Base-by-base conservation (phyloP, 1,140 invertebrate genomes). In the Teleopsis dalmanni region DNA sequence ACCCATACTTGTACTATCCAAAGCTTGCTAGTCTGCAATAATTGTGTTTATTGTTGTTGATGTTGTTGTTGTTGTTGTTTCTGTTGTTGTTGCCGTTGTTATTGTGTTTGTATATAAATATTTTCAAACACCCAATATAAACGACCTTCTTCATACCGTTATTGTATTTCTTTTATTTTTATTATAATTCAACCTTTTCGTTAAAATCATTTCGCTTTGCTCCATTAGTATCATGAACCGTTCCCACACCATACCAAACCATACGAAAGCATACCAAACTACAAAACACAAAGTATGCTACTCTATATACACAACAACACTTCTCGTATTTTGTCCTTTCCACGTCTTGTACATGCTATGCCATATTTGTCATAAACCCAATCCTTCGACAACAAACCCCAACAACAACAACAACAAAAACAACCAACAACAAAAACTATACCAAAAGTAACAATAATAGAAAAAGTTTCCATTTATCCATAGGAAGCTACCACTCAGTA, bases 401-500 rank as follows among this genome's bases (percentile, higher is more conserved):
- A 49, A 40, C 38, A 19, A 48, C 21, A 38, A 38, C 2, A 42
- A 42, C 4, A 25, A 22, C 18, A 43, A 43, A 22, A 27, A 43
- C 6, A 43, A 7, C 22, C 18, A 41, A 43, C 11, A 43, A 43
- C 19, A 27, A 48, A n/a, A 38, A 29, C 46, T 29, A 18, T 29
- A 26, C 9, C 4, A 10, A 5, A 3, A 16, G 18, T 43, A 19
- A 6, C 31, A 29, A 27, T 43, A 29, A 10, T 43, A 27, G 27
- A 27, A 29, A 43, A 43, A 29, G 16, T 43, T 43, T 29, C 41
- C 27, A 13, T 33, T 43, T 31, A 29, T 16, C 41, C 61, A 52
- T 56, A 60, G 63, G 63, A 65, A 65, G 58, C 60, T 60, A 57
- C 56, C 60, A 65, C 62, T 65, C 63, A 62, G 50, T 62, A 62